Evolutionary conservation across 2,888 invertebrate genomes (phyloP).

Genomic region (Thelaira solivaga): DNA sequence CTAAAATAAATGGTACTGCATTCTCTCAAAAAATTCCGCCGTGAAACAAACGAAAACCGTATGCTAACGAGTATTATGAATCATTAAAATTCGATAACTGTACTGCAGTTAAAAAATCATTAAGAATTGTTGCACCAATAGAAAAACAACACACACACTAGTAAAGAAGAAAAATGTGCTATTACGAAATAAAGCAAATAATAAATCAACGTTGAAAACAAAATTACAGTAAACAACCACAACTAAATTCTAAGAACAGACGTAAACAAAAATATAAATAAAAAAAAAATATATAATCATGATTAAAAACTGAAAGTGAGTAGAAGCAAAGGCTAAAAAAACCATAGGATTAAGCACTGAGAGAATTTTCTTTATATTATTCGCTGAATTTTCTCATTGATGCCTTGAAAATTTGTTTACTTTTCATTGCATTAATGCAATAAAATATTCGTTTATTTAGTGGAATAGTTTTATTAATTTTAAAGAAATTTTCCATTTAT

Average conservation of each 20-base stretch:
- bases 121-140: background rate
- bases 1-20: background rate
- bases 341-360: too few species aligned
- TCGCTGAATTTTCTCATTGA: too few species aligned
- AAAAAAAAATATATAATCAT: slow-evolving; percentile 17
- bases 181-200: background rate
- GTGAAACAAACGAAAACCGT: background rate
- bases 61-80: background rate
- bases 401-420: too few species aligned
- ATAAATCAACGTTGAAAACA: slow-evolving; percentile 12
- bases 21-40: background rate
- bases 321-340: background rate
- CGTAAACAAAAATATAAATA: too few species aligned
- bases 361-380: too few species aligned
- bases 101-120: slow-evolving; percentile 33
- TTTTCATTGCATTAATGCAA: too few species aligned
- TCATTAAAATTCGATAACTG: background rate
- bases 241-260: background rate
- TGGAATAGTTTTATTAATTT: too few species aligned
- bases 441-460: too few species aligned
- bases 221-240: too few species aligned
- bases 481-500: too few species aligned
- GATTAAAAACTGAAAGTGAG: slow-evolving; percentile 26
- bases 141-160: too few species aligned
- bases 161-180: background rate